Percentiles rank a stretch among this genome's conserved stretches.
Evolutionary conservation across 2,888 invertebrate species (phyloP).

Genomic region (Gymnocheta viridis): DNA sequence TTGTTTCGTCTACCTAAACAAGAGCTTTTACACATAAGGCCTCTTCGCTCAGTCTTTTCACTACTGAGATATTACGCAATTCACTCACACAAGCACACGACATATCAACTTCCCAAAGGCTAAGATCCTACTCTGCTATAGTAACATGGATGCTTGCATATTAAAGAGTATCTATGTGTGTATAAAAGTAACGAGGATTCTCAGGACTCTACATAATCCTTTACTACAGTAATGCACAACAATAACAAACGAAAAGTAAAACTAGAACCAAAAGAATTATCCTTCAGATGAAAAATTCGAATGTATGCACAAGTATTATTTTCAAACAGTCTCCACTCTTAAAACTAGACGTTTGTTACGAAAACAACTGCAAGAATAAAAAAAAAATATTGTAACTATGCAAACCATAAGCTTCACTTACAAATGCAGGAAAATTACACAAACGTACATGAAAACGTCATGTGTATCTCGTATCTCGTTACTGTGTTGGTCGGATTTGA

Average conservation of each 20-base stretch:
- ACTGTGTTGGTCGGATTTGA: neutral
- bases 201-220: conserved; percentile 9
- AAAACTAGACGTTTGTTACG: conserved; percentile 25
- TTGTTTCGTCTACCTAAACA: no score
- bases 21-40: no score
- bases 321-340: neutral
- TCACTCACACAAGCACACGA: no score
- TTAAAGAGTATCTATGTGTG: no score
- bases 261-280: conserved; percentile 32
- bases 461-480: neutral
- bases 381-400: conserved; percentile 40
- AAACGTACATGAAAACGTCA: neutral
- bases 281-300: conserved; percentile 37
- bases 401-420: conserved; percentile 35
- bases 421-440: neutral
- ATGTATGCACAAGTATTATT: conserved; percentile 19
- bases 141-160: conserved; percentile 9
- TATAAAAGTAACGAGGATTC: conserved; percentile 25
- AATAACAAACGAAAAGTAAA: conserved; percentile 4
- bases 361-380: neutral
- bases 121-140: neutral
- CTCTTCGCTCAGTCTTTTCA: no score
- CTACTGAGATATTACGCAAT: no score
- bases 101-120: no score
- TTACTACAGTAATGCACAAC: conserved; percentile 35